Evolutionary conservation across 2,888 invertebrate genomes (phyloP).

Genomic region (Anticlea derivata): DNA sequence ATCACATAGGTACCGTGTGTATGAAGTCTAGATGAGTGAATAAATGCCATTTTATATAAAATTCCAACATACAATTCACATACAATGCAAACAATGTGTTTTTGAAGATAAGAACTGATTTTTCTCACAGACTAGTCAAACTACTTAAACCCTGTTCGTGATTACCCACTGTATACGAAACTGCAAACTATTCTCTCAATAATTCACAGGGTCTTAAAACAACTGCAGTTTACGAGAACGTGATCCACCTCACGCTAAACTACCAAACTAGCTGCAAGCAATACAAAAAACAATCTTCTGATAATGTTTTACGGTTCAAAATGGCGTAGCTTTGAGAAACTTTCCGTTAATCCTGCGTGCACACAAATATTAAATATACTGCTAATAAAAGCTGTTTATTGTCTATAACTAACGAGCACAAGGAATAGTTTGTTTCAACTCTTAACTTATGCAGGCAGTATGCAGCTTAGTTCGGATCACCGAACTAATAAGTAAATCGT

Average conservation of each 20-base stretch:
- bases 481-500: slow-evolving; percentile 59
- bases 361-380: slow-evolving; percentile 17
- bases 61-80: too few relatives aligned
- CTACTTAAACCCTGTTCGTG: slow-evolving; percentile 7
- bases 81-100: too few relatives aligned
- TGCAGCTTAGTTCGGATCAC: slow-evolving; percentile 42
- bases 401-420: slow-evolving; percentile 12
- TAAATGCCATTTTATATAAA: too few relatives aligned
- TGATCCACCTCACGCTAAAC: slow-evolving; percentile 23
- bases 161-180: slow-evolving; percentile 12
- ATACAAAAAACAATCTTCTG: slow-evolving; percentile 10
- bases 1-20: too few relatives aligned
- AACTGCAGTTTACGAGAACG: slow-evolving; percentile 29
- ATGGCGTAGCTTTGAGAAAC: not conserved
- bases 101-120: not conserved
- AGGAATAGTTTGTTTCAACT: slow-evolving; percentile 24
- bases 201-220: slow-evolving; percentile 33
- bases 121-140: not conserved
- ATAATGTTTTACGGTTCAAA: slow-evolving; percentile 7
- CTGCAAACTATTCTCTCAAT: slow-evolving; percentile 23
- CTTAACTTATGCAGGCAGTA: slow-evolving; percentile 18
- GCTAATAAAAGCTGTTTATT: slow-evolving; percentile 14
- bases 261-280: slow-evolving; percentile 8
- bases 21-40: too few relatives aligned
- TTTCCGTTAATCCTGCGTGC: slow-evolving; percentile 10